These are phyloP conservation scores for Psittacula derbiana DNA, from an alignment of 2,797 vertebrate genomes.

Conservation along the genomic window DNA sequence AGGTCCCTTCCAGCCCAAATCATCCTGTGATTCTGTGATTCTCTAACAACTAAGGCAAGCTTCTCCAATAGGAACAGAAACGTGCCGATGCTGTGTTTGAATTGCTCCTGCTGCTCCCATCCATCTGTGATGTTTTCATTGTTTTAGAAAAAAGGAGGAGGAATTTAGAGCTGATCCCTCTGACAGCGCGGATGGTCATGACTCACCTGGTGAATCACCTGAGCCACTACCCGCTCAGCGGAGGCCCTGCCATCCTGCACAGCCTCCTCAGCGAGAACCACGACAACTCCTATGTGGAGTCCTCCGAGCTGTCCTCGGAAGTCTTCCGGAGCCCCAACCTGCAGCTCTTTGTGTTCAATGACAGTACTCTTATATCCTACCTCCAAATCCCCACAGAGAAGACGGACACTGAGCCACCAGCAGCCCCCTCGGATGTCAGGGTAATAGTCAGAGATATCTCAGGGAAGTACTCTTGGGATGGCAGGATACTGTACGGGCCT, in stretches of 20 bases:
- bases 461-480: slow-evolving; percentile 98
- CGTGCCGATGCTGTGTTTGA: neutral
- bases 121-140: neutral
- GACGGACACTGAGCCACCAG: slow-evolving; percentile 54
- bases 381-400: slow-evolving; percentile 88
- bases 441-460: slow-evolving; percentile 96
- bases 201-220: slow-evolving; percentile 96
- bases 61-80: neutral
- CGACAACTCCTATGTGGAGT: slow-evolving; percentile 90
- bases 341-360: slow-evolving; percentile 96
- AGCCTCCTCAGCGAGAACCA: slow-evolving; percentile 96
- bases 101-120: neutral
- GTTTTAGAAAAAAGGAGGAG: slow-evolving; percentile 87
- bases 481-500: slow-evolving; percentile 86
- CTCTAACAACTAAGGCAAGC: neutral
- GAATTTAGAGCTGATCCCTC: slow-evolving; percentile 92
- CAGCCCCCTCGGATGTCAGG: slow-evolving; percentile 81
- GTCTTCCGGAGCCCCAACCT: slow-evolving; percentile 96
- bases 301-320: slow-evolving; percentile 90
- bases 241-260: slow-evolving; percentile 92
- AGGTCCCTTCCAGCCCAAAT: neutral
- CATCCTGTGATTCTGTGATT: neutral
- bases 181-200: slow-evolving; percentile 96
- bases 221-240: slow-evolving; percentile 90
- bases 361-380: slow-evolving; percentile 94